Base-by-base conservation (phyloP, 2,797 vertebrate genomes). In the Acanthopagrus latus region DNA sequence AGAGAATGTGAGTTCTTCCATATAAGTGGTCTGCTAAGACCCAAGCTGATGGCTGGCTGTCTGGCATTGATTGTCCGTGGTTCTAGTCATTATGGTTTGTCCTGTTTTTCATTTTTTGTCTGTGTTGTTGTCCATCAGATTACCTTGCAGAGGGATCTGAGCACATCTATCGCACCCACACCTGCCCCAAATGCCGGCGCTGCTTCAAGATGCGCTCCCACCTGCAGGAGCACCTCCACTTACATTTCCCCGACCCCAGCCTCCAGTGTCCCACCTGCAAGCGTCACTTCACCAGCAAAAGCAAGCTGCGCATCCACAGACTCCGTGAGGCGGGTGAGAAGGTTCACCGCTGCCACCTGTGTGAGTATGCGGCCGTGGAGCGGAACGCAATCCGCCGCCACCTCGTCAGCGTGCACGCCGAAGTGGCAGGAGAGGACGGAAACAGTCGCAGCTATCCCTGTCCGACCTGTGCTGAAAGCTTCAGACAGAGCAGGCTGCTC, bases 141-240 rank as follows among this genome's bases (percentile, higher is more conserved):
- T 92, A 91, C 25, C 84, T 96, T 0, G 81, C 80, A 0, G 95
- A 96, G 66, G 95, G 95, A 33, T 93, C 95, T 0, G 96, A 97
- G 84, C 93, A 95, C 64, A 91, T 97, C 77, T 99, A 95, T 86
- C 97, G 97, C 88, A 99, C 98, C 38, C 97, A 99, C 89, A 96
- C 97, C 90, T 99, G 98, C 80, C 96, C 97, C 0, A 97, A 97
- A 74, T 99, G 98, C 85, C 96, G 97, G 1, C 97, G 97, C 64
- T 98, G 98, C 91, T 99, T 99, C 90, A 99, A 98, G 93, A 98
- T 97, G 84, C 96, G 97, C 68, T 98, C 97, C 0, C 98, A 99
- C 83, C 94, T 99, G 68, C 95, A 96, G 73, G 98, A 99, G 73
- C 98, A 99, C 79, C 95, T 98, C 2, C 97, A 96, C 52, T 82